Evolutionary conservation across 2,113 vertebrate species (phyloP).

Genomic region (Pseudorasbora parva): DNA sequence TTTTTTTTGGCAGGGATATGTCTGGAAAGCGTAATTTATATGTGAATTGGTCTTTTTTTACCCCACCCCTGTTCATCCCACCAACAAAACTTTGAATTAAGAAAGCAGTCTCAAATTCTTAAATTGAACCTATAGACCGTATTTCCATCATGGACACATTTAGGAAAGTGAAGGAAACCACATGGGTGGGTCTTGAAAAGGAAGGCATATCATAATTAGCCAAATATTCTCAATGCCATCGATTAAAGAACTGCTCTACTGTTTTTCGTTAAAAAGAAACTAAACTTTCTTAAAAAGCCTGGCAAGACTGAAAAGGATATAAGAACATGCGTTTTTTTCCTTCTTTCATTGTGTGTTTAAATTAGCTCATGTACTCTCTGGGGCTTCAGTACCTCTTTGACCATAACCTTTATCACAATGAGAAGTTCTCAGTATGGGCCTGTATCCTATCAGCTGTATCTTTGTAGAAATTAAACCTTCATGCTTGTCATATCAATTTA

Average conservation of each 20-base stretch:
- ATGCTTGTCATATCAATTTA: slow-evolving; percentile 57
- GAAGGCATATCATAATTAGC: not conserved
- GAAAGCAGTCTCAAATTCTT: no score
- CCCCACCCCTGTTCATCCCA: no score
- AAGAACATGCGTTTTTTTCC: not conserved
- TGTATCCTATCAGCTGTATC: slow-evolving; percentile 54
- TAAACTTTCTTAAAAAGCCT: not conserved
- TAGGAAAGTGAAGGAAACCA: no score
- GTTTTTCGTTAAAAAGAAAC: not conserved
- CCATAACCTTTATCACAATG: slow-evolving; percentile 18
- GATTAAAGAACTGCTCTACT: not conserved
- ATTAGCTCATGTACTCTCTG: not conserved
- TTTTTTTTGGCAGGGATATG: no score
- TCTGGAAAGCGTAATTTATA: no score
- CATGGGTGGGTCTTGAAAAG: no score
- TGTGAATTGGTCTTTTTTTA: no score
- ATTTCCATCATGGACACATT: no score
- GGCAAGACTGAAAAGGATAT: not conserved
- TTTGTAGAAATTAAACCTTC: slow-evolving; percentile 54
- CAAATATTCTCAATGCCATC: not conserved
- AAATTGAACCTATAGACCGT: no score
- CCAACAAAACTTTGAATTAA: no score
- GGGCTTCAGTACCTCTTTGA: not conserved
- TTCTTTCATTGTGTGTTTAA: not conserved
- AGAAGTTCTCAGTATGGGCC: no score